These are phyloP conservation scores for Elmis aenea DNA, from an alignment of 2,888 invertebrate genomes.

Conservation along the genomic window DNA sequence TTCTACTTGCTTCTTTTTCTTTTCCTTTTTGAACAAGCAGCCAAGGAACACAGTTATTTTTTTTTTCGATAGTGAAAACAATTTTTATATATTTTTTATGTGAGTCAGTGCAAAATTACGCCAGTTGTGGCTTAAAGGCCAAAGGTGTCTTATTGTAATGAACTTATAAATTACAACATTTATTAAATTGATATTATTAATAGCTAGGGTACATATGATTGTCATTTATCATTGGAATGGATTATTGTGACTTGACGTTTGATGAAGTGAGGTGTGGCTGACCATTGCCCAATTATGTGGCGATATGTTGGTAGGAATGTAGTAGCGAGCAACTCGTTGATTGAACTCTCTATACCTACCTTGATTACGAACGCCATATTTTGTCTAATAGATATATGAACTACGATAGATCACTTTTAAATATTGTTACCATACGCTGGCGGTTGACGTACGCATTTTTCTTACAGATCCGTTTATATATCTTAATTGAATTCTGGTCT, in stretches of 20 bases:
- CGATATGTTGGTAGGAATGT: conserved; percentile 11
- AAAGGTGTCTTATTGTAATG: conserved; percentile 1
- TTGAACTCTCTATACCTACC: conserved; percentile 20
- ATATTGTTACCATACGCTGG: conserved; percentile 8
- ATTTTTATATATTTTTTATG: no score
- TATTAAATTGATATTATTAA: conserved; percentile 17
- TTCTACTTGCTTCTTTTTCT: no score
- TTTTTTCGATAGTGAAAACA: no score
- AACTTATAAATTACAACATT: conserved; percentile 8
- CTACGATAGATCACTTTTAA: conserved; percentile 25
- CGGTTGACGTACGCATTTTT: conserved; percentile 7
- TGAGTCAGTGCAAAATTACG: no score
- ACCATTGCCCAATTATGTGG: conserved; percentile 22
- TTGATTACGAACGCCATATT: conserved; percentile 28
- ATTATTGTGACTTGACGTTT: conserved; percentile 16
- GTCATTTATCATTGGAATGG: conserved; percentile 14
- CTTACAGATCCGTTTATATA: conserved; percentile 6
- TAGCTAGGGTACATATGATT: conserved; percentile 9
- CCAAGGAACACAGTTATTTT: no score
- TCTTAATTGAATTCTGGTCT: conserved; percentile 5
- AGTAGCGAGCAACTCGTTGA: conserved; percentile 13
- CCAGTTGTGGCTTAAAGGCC: no score
- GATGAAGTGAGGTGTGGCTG: conserved; percentile 15
- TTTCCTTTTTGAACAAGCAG: no score
- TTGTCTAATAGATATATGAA: conserved; percentile 25